A percentile compares a stretch with the other conserved stretches of the same genome.
Evolutionary conservation across 2,113 vertebrate genomes (phyloP).

Genomic region (Rostratula benghalensis): DNA sequence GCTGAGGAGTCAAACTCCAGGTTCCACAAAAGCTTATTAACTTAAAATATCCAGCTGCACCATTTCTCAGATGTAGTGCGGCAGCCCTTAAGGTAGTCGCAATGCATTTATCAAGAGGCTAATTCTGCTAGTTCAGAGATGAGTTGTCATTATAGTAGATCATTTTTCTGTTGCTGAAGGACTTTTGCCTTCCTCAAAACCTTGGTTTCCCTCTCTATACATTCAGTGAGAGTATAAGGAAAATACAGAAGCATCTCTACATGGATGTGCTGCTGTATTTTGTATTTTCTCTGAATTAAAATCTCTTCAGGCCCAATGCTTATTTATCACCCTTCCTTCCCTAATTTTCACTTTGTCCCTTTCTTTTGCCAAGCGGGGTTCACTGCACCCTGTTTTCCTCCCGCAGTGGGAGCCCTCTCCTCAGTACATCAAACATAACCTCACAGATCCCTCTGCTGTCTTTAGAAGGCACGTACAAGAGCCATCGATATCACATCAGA

Average conservation of each 20-base stretch:
- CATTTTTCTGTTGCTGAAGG: not conserved
- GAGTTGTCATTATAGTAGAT: not conserved
- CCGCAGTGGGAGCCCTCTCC: accelerated
- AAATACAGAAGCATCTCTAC: not conserved
- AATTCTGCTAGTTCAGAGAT: not conserved
- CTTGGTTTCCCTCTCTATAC: not conserved
- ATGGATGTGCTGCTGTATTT: not conserved
- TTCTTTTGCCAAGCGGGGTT: not conserved
- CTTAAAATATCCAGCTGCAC: not conserved
- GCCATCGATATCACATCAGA: not conserved
- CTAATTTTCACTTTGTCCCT: not conserved
- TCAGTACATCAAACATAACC: accelerated
- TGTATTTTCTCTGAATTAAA: not conserved
- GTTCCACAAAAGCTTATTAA: not conserved
- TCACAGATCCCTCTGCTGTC: not conserved
- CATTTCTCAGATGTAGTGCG: not conserved
- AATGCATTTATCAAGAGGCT: not conserved
- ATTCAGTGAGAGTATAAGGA: not conserved
- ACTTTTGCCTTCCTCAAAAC: not conserved
- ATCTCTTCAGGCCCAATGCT: not conserved
- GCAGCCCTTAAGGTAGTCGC: not conserved
- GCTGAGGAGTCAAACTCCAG: not conserved
- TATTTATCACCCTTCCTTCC: not conserved
- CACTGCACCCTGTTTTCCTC: not conserved
- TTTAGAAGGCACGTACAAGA: not conserved